Percentiles rank a stretch among this genome's conserved stretches.
phyloP scores from a whole-genome alignment of 2,113 vertebrate species.

The Serinus canaria region DNA sequence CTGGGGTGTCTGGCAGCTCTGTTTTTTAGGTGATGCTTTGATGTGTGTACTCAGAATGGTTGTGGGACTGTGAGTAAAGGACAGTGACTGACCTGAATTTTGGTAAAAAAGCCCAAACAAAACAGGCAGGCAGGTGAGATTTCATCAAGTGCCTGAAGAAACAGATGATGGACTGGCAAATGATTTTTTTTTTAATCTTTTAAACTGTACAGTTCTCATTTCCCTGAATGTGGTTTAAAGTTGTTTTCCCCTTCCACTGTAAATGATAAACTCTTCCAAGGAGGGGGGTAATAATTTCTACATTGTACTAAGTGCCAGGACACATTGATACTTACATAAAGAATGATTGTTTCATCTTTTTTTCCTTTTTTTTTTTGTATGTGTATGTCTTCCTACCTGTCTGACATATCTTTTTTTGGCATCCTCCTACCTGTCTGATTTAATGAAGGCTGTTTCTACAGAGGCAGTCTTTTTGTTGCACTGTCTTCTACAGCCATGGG shows the following conservation, averaged over 20 bases:
- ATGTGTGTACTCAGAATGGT: neutral
- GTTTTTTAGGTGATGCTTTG: neutral
- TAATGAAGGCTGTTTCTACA: neutral
- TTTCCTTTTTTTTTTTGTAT: neutral
- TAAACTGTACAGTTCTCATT: neutral
- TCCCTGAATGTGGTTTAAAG: neutral
- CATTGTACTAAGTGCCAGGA: neutral
- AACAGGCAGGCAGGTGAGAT: neutral
- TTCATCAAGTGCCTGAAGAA: neutral
- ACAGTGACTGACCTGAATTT: conserved; percentile 4
- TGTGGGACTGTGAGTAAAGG: neutral
- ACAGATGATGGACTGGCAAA: neutral
- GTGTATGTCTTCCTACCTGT: neutral
- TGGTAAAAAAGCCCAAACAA: neutral
- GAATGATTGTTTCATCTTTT: neutral
- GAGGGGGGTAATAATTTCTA: neutral
- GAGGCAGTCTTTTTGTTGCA: neutral
- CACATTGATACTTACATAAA: neutral
- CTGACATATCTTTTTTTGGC: neutral
- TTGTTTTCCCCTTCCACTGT: neutral
- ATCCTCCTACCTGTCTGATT: neutral
- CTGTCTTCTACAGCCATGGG: neutral
- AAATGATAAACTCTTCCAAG: neutral
- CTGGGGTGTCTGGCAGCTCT: neutral
- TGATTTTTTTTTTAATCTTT: neutral